Conservation (phyloP, 2,113 vertebrate genomes). For the Hippocampus barbouri region DNA sequence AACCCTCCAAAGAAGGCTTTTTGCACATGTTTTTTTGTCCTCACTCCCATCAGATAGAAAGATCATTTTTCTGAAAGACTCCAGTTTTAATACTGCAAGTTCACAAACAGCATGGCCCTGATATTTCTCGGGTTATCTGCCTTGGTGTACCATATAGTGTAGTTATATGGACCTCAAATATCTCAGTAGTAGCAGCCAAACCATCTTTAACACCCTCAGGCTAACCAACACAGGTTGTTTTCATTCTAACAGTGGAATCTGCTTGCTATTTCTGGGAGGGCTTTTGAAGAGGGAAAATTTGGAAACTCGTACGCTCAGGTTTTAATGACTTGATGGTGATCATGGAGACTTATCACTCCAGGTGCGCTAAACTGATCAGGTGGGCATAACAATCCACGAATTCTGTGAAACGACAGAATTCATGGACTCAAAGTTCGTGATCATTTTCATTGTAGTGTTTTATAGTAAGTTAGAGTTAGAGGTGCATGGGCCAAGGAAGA, state of each 20-base stretch:
- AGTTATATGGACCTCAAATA: constrained; percentile 47
- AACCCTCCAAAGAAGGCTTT: background rate
- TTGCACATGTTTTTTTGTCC: background rate
- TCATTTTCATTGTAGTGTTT: background rate
- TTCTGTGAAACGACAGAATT: background rate
- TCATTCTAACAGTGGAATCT: constrained; percentile 37
- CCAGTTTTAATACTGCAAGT: constrained; percentile 10
- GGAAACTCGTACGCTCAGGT: constrained; percentile 9
- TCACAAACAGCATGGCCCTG: constrained; percentile 20
- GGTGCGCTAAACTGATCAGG: background rate
- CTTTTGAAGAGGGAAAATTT: constrained; percentile 48
- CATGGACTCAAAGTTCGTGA: background rate
- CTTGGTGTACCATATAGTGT: constrained; percentile 25
- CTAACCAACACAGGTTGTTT: constrained; percentile 49
- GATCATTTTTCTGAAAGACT: background rate
- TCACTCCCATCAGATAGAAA: background rate
- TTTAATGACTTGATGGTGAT: constrained; percentile 1
- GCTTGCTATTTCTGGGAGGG: constrained; percentile 41
- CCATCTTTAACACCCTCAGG: constrained; percentile 55
- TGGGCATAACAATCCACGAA: background rate
- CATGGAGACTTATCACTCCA: background rate
- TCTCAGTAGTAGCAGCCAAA: constrained; percentile 50
- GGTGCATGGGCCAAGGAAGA: background rate
- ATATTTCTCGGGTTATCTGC: constrained; percentile 16
- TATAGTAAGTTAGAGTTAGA: background rate